Conservation (phyloP, 2,113 vertebrate genomes). For the Calyptommatus sinebrachiatus region DNA sequence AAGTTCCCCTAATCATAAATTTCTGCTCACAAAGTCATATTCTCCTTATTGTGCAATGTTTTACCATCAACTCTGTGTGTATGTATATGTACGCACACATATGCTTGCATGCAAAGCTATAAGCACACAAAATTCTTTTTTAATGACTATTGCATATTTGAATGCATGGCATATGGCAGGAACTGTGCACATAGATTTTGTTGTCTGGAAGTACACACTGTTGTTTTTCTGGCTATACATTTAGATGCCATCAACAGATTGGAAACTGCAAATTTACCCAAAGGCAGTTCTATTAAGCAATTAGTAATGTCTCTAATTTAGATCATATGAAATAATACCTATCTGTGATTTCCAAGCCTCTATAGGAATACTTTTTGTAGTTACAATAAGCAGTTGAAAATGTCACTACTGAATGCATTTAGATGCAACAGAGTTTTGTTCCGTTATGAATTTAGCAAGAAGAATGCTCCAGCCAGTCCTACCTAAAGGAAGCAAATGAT, state of each 20-base stretch:
- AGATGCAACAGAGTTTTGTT: conserved; percentile 37
- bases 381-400: not conserved
- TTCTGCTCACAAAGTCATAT: too few relatives aligned
- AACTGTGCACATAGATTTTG: too few relatives aligned
- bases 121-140: too few relatives aligned
- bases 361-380: not conserved
- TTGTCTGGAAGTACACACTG: not conserved
- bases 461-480: conserved; percentile 47
- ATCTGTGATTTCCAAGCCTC: not conserved
- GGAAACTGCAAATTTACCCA: not conserved
- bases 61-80: too few relatives aligned
- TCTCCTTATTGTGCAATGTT: too few relatives aligned
- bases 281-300: not conserved
- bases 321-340: not conserved
- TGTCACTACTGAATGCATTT: not conserved
- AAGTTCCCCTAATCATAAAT: too few relatives aligned
- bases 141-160: too few relatives aligned
- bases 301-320: not conserved
- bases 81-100: too few relatives aligned
- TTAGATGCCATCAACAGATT: not conserved
- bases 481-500: conserved; percentile 57
- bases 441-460: conserved; percentile 44
- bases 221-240: not conserved
- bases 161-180: too few relatives aligned
- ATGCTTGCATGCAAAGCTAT: too few relatives aligned